These are phyloP conservation scores for Myrmecobius fasciatus DNA, from an alignment of 2,113 vertebrate genomes.

Conservation along the genomic window DNA sequence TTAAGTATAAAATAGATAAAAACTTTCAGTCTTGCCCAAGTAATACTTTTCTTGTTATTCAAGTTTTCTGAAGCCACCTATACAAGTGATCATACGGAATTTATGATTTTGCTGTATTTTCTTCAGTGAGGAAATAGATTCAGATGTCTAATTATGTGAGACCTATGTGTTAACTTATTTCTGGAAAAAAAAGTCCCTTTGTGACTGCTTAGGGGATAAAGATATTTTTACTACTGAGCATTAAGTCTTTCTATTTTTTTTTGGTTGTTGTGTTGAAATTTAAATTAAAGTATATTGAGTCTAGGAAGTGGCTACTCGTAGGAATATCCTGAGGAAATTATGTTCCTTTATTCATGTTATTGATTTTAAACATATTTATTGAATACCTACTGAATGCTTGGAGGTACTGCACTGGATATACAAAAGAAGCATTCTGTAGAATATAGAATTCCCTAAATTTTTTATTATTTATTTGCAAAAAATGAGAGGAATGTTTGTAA, in stretches of 20 bases:
- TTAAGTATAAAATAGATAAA: background rate
- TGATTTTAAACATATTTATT: background rate
- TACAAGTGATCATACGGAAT: background rate
- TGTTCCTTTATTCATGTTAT: background rate
- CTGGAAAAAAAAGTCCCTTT: background rate
- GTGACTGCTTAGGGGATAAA: background rate
- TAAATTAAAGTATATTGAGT: background rate
- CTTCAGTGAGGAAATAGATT: background rate
- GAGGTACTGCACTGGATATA: background rate
- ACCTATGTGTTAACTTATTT: background rate
- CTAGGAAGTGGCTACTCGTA: background rate
- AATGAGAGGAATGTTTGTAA: background rate
- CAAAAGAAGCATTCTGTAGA: background rate
- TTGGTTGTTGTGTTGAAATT: background rate
- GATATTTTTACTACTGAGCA: background rate
- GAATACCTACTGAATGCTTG: background rate
- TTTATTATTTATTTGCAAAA: background rate
- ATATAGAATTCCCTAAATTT: background rate
- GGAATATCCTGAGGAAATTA: background rate
- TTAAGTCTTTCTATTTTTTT: background rate
- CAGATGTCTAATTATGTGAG: background rate
- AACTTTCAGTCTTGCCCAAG: background rate
- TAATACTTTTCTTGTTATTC: background rate
- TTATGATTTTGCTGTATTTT: background rate
- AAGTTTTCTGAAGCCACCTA: background rate